Evolutionary conservation across 2,113 vertebrate species (phyloP).

Genomic region (Eupsittula cactorum): DNA sequence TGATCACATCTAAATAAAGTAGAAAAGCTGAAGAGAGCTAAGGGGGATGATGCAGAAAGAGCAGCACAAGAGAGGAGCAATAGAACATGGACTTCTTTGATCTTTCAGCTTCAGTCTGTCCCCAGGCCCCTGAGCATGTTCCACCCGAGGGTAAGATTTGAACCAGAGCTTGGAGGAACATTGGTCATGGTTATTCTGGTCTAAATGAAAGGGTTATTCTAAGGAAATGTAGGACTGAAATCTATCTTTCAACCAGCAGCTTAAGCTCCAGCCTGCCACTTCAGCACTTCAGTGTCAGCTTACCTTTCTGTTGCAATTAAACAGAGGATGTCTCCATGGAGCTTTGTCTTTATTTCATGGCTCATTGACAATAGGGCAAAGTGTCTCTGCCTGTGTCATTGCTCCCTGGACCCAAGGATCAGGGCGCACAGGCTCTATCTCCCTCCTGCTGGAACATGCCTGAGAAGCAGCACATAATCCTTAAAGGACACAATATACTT

Average conservation of each 20-base stretch:
- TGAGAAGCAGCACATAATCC: neutral
- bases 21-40: neutral
- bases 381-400: neutral
- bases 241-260: neutral
- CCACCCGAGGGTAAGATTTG: neutral
- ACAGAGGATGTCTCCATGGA: neutral
- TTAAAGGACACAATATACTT: rapidly evolving
- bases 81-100: rapidly evolving
- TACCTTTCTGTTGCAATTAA: neutral
- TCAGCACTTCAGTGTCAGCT: neutral
- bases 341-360: neutral
- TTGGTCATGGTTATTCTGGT: neutral
- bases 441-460: neutral
- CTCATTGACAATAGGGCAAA: neutral
- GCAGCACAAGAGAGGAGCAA: neutral
- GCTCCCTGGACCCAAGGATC: neutral
- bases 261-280: neutral
- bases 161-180: neutral
- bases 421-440: neutral
- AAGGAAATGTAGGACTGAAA: neutral
- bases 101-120: neutral
- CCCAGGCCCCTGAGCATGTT: neutral
- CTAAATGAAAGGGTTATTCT: neutral
- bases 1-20: no score
- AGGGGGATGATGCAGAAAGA: no score